Percentiles rank a stretch among this genome's conserved stretches.
phyloP scores from a whole-genome alignment of 2,888 invertebrate species.

The Lepidocyrtinus sp. region DNA sequence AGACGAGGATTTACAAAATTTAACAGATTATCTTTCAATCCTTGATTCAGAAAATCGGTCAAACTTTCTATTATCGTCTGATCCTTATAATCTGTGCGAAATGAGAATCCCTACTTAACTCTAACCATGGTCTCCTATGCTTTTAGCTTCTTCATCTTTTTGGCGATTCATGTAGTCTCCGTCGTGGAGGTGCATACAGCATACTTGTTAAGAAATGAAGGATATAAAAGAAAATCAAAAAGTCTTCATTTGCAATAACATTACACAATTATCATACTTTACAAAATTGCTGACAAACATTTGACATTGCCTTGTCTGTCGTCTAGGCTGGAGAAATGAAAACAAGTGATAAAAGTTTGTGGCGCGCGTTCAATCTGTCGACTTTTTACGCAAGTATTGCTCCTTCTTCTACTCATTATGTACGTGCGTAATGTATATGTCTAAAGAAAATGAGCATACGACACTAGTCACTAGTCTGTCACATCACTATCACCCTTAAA shows the following conservation, averaged over 20 bases:
- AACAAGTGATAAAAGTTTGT: constrained; percentile 34
- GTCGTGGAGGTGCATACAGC: no score
- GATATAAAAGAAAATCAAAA: no score
- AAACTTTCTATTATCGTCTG: neutral
- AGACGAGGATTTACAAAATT: no score
- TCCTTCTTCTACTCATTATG: no score
- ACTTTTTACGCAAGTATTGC: no score
- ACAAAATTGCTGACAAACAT: neutral
- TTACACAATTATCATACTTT: constrained; percentile 9
- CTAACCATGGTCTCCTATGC: constrained; percentile 11
- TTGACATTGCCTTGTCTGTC: neutral
- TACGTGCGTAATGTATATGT: no score
- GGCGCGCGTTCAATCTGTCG: neutral
- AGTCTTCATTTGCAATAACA: constrained; percentile 19
- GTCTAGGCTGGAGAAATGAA: constrained; percentile 30
- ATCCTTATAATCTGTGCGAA: neutral
- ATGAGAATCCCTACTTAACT: no score
- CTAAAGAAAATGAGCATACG: no score
- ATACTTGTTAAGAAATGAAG: no score
- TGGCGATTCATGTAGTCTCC: neutral
- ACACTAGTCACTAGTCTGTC: no score
- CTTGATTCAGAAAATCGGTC: neutral
- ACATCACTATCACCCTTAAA: no score
- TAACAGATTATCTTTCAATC: no score
- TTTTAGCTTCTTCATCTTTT: constrained; percentile 11